Evolutionary conservation across 2,888 invertebrate species (phyloP), one percentile per base, ranked within the genome.

Genomic region (Thymelicus acteon): DNA sequence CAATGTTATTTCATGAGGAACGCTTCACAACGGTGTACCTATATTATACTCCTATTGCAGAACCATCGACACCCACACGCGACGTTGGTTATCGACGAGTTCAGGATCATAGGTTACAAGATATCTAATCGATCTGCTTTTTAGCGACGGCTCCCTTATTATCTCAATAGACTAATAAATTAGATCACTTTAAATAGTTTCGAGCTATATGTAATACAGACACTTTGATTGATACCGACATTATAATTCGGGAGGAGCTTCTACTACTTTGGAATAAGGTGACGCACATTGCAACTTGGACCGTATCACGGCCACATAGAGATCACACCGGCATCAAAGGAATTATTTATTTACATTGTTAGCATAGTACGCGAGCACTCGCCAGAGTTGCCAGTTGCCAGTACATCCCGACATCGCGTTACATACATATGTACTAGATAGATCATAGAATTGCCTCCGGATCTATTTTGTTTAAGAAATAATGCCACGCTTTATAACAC

Each of bases 181-280:
- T 39, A 67, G 40, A 52, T 24, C 49, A 40, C 60, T 67, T 52
- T 13, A 67, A 63, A 67, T 49, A 64, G 31, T 37, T 31, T 12
- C 44, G 13, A 44, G 44, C 44, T 54, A 54, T 54, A 54, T 54
- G 19, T 54, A 44, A 64, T 49, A 54, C 37, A 66, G 65, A 19
- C 54, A 19, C 15, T 39, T 67, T 72, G 71, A 65, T 60, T 58
- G 67, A 67, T 67, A 67, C 61, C 67, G 40, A 61, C 60, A 60
- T 63, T 72, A 67, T 70, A 70, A 66, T 70, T 66, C 72, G 72
- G 58, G 58, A 60, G 72, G 58, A 67, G 70, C 72, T 66, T 64
- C 69, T 7, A 62, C 61, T 63, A 67, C 39, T 63, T 67, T 64
- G 66, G 19, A 60, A 13, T 4, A 6, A 12, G 37, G 10, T 15